A percentile compares a stretch with the other conserved stretches of the same genome.
Evolutionary conservation across 2,888 invertebrate species (phyloP).

Genomic region (Agrotis clavis): DNA sequence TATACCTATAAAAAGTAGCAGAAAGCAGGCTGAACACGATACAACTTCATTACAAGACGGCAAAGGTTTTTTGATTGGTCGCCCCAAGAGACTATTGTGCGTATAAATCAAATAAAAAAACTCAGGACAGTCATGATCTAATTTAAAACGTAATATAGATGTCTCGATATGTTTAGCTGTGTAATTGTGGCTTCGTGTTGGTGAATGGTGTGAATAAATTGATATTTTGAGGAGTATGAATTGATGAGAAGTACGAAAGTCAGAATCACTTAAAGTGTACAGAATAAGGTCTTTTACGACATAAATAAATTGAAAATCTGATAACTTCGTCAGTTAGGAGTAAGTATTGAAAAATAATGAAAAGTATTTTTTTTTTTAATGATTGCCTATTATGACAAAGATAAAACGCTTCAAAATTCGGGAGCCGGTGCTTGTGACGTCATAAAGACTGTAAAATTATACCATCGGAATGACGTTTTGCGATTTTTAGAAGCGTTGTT

Average conservation of each 20-base stretch:
- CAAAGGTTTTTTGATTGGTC: slow-evolving; percentile 67
- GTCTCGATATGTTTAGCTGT: slow-evolving; percentile 66
- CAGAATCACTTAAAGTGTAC: background rate
- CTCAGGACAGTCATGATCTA: slow-evolving; percentile 76
- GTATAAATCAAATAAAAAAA: slow-evolving; percentile 73
- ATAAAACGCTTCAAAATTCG: too few species aligned
- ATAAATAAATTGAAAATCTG: too few species aligned
- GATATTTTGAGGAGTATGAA: background rate
- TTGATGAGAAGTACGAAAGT: background rate
- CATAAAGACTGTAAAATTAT: too few species aligned
- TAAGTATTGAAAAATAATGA: too few species aligned
- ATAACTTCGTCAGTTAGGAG: too few species aligned
- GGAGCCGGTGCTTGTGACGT: too few species aligned
- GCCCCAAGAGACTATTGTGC: slow-evolving; percentile 77
- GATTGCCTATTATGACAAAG: too few species aligned
- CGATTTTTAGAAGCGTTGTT: too few species aligned
- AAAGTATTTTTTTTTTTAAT: too few species aligned
- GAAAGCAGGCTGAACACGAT: slow-evolving; percentile 69
- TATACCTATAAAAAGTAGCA: slow-evolving; percentile 75
- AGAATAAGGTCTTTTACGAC: too few species aligned
- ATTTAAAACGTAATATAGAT: slow-evolving; percentile 78
- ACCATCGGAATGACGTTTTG: too few species aligned
- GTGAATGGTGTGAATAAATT: background rate
- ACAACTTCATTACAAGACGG: slow-evolving; percentile 80
- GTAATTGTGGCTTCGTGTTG: slow-evolving; percentile 37